phyloP scores from a whole-genome alignment of 2,797 vertebrate genomes.

The Phoeniculus purpureus region DNA sequence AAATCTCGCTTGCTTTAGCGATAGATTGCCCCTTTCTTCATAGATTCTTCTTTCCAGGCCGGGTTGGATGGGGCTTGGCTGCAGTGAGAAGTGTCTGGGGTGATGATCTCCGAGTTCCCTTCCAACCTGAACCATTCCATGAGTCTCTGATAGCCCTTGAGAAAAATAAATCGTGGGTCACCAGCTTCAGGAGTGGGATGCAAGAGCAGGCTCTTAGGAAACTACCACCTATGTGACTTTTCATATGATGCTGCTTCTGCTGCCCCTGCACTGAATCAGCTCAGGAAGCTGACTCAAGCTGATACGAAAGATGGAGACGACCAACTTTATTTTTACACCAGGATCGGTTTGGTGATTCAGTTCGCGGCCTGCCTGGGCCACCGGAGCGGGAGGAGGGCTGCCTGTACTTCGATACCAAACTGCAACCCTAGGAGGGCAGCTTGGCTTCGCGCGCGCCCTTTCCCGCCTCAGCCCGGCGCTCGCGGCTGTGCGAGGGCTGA shows the following conservation, averaged over 20 bases:
- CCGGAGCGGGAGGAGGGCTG: not conserved
- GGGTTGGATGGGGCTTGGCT: too few species aligned
- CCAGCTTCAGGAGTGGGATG: too few species aligned
- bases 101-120: too few species aligned
- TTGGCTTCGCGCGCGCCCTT: not conserved
- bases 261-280: not conserved
- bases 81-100: too few species aligned
- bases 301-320: not conserved
- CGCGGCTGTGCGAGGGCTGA: not conserved
- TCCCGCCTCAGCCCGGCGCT: not conserved
- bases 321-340: not conserved
- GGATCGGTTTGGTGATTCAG: not conserved
- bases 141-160: too few species aligned
- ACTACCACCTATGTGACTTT: too few species aligned
- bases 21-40: too few species aligned
- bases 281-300: slow-evolving; percentile 19
- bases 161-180: too few species aligned
- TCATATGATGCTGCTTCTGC: not conserved
- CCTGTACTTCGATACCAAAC: not conserved
- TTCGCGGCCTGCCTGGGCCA: not conserved
- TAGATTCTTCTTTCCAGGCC: too few species aligned
- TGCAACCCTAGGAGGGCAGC: not conserved
- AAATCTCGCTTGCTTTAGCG: too few species aligned
- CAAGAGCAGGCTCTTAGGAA: too few species aligned
- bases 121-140: too few species aligned